Conservation (phyloP, 2,888 invertebrate genomes). For the Linyphia triangularis region DNA sequence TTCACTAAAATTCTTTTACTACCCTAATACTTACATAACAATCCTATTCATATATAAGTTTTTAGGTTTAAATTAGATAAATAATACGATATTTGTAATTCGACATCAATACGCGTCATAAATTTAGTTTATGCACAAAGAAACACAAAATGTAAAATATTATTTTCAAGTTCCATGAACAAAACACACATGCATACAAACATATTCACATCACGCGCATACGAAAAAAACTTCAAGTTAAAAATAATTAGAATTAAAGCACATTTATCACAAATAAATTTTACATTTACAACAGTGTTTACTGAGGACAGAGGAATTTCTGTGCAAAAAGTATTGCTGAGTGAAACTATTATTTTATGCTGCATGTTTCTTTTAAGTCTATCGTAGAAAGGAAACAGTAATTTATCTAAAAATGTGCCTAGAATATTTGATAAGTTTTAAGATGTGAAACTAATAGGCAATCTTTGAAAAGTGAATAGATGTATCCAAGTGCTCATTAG, state of each 20-base stretch:
- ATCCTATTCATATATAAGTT: too few species aligned
- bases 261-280: not conserved
- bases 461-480: not conserved
- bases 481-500: too few species aligned
- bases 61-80: too few species aligned
- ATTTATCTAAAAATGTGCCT: not conserved
- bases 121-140: too few species aligned
- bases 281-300: not conserved
- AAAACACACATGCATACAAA: not conserved
- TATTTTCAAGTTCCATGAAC: too few species aligned
- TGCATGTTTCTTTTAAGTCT: not conserved
- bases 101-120: too few species aligned
- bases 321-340: not conserved
- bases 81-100: too few species aligned
- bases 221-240: not conserved
- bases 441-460: not conserved
- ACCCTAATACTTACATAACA: too few species aligned
- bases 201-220: not conserved
- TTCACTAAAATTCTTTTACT: too few species aligned
- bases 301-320: not conserved
- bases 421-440: not conserved
- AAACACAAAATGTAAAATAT: too few species aligned
- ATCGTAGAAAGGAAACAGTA: not conserved
- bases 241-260: not conserved
- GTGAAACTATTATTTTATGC: not conserved